A percentile compares a stretch with the other conserved stretches of the same genome.
These are phyloP conservation scores for Cryptocheilus praepositus DNA, from an alignment of 2,888 invertebrate species.

Conservation along the genomic window DNA sequence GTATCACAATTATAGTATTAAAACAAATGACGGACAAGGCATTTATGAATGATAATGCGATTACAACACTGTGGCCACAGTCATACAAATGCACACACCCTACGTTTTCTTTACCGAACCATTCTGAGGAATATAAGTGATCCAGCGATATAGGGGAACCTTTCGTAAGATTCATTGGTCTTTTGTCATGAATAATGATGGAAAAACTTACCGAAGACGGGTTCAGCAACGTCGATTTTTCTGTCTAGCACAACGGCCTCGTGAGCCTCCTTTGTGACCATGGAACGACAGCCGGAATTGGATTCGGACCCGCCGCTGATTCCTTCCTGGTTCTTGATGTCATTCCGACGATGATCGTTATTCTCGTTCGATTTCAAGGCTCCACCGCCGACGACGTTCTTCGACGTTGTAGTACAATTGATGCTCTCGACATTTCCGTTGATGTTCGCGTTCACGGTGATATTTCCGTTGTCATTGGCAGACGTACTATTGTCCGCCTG, in stretches of 20 bases:
- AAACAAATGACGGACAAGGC: too few relatives aligned
- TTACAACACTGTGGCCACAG: too few relatives aligned
- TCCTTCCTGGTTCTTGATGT: constrained; percentile 57
- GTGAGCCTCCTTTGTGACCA: constrained; percentile 52
- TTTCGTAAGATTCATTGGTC: too few relatives aligned
- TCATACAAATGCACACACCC: too few relatives aligned
- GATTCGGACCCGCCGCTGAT: constrained; percentile 46
- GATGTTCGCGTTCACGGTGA: constrained; percentile 57
- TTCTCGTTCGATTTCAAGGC: constrained; percentile 54
- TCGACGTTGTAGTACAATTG: constrained; percentile 51
- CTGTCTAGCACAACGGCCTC: constrained; percentile 58
- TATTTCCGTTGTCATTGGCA: constrained; percentile 58
- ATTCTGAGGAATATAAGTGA: too few relatives aligned
- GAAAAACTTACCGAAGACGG: constrained; percentile 63
- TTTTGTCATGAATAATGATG: constrained; percentile 39
- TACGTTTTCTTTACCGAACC: too few relatives aligned
- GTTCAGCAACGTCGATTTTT: constrained; percentile 60
- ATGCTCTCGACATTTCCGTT: constrained; percentile 53
- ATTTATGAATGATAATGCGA: too few relatives aligned
- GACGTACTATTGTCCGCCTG: constrained; percentile 65
- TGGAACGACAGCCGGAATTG: constrained; percentile 56
- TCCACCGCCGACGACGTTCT: constrained; percentile 43
- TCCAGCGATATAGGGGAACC: too few relatives aligned
- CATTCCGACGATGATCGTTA: constrained; percentile 55
- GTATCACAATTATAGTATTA: too few relatives aligned